Percentiles rank a stretch among this genome's conserved stretches.
Evolutionary conservation across 2,888 invertebrate species (phyloP).

Genomic region (Adelognathus sp.): DNA sequence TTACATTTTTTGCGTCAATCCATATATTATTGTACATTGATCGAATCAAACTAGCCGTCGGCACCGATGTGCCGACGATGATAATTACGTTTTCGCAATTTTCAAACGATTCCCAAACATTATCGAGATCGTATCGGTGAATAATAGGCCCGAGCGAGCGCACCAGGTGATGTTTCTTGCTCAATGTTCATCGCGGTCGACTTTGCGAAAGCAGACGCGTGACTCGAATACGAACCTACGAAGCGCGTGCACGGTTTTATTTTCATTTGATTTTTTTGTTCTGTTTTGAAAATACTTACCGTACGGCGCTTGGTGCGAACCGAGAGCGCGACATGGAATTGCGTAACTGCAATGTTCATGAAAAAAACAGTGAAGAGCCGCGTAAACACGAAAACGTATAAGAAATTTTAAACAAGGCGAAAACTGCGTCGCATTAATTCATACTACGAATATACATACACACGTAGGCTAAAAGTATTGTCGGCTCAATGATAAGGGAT

Average conservation of each 20-base stretch:
- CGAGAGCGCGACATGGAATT: constrained; percentile 2
- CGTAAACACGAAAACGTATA: neutral
- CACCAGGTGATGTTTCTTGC: constrained; percentile 19
- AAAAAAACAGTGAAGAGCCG: constrained; percentile 11
- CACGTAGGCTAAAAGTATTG: constrained; percentile 17
- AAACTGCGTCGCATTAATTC: constrained; percentile 35
- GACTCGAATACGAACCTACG: constrained; percentile 19
- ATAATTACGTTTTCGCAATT: constrained; percentile 1
- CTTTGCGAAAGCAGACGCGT: constrained; percentile 24
- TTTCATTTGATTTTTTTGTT: neutral
- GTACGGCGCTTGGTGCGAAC: neutral
- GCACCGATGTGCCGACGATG: neutral
- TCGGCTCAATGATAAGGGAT: neutral
- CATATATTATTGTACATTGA: constrained; percentile 17
- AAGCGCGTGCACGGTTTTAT: neutral
- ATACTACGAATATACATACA: constrained; percentile 31
- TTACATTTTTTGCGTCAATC: neutral
- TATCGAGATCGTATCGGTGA: constrained; percentile 5
- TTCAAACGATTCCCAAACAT: neutral
- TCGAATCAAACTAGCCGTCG: constrained; percentile 5
- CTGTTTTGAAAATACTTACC: neutral
- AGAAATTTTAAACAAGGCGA: neutral
- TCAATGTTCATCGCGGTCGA: constrained; percentile 3
- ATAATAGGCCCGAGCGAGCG: neutral
- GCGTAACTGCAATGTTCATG: constrained; percentile 21